phyloP scores from a whole-genome alignment of 2,113 vertebrate species.

The Psittacus erithacus region DNA sequence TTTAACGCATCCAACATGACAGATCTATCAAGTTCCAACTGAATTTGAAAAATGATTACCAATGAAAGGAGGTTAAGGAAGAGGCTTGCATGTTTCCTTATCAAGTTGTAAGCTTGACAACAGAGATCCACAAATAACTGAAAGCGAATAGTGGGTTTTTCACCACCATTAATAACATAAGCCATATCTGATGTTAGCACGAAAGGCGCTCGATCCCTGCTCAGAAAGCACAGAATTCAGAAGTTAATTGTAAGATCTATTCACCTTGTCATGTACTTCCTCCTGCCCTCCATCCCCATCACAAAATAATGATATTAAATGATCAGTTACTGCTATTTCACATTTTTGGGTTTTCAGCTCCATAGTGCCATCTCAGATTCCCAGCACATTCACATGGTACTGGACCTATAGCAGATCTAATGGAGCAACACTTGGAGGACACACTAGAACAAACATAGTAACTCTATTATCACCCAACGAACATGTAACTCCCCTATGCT shows the following conservation, averaged over 20 bases:
- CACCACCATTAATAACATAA: constrained; percentile 97
- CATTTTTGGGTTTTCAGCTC: not conserved
- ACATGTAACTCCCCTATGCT: not conserved
- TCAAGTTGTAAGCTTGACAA: constrained; percentile 96
- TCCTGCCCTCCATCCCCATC: not conserved
- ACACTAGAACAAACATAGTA: not conserved
- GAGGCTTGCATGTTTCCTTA: constrained; percentile 91
- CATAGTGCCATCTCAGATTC: not conserved
- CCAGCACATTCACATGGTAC: not conserved
- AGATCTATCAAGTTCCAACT: not conserved
- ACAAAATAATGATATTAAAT: not conserved
- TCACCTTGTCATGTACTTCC: not conserved
- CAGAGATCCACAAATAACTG: constrained; percentile 97
- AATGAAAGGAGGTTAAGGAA: constrained; percentile 95
- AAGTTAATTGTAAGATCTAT: not conserved
- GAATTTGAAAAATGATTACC: constrained; percentile 75
- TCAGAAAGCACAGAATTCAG: constrained; percentile 12
- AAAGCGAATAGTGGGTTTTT: constrained; percentile 95
- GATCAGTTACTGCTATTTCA: not conserved
- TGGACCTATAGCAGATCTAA: not conserved
- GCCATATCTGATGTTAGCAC: constrained; percentile 99
- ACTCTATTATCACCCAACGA: not conserved
- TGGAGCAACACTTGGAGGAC: not conserved
- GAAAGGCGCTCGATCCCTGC: constrained; percentile 94
- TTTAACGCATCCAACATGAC: not conserved